These are phyloP conservation scores for Polyploca ridens DNA, from an alignment of 2,888 invertebrate genomes.

Conservation along the genomic window DNA sequence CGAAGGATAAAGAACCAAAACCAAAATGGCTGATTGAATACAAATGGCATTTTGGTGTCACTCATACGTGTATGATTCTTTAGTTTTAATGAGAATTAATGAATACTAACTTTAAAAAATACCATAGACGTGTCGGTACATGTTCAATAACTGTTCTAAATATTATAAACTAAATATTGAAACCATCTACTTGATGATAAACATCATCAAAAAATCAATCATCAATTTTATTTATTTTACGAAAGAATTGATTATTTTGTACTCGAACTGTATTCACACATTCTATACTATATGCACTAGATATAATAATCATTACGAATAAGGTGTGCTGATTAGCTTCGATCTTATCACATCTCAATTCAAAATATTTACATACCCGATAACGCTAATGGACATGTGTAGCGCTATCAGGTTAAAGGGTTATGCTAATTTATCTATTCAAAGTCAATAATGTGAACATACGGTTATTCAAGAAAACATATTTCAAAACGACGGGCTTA, in stretches of 20 bases:
- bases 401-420: not conserved
- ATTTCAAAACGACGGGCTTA: not conserved
- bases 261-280: no score
- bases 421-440: not conserved
- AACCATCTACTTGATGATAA: no score
- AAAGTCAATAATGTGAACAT: slow-evolving; percentile 3
- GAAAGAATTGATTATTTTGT: not conserved
- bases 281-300: no score
- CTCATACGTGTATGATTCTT: not conserved
- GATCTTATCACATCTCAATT: slow-evolving; percentile 1
- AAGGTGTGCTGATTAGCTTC: not conserved
- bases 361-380: not conserved
- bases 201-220: no score
- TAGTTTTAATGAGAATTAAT: not conserved
- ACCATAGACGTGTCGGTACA: not conserved
- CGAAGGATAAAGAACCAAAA: slow-evolving; percentile 47
- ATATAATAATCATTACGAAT: no score
- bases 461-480: not conserved
- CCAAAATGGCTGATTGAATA: slow-evolving; percentile 52
- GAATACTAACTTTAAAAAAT: not conserved
- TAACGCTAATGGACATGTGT: not conserved
- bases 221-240: no score
- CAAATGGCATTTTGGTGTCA: slow-evolving; percentile 53
- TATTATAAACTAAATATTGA: no score
- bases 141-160: no score